These are phyloP conservation scores for Drosophila barbarae DNA, from an alignment of 2,888 invertebrate genomes.

Conservation along the genomic window DNA sequence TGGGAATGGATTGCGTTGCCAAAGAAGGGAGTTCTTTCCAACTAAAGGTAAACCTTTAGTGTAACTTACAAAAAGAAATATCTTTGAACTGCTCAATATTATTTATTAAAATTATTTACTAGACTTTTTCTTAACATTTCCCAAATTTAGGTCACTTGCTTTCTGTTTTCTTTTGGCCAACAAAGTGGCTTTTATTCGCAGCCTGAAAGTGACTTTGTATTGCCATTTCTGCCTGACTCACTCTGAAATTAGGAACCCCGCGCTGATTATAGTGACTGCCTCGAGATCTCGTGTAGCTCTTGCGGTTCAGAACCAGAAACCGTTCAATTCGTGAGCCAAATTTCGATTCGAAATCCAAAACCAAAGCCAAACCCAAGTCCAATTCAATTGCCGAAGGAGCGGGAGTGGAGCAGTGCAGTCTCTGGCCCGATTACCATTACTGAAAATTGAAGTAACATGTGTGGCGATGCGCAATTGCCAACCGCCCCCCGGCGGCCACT, in stretches of 20 bases:
- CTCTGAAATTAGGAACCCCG: constrained; percentile 18
- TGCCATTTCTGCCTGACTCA: constrained; percentile 2
- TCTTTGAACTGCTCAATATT: background rate
- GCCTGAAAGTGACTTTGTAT: constrained; percentile 8
- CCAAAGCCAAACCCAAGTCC: constrained; percentile 22
- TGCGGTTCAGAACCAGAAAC: constrained; percentile 30
- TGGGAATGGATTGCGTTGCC: background rate
- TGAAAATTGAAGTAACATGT: constrained; percentile 70
- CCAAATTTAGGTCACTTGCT: constrained; percentile 8
- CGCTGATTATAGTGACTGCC: constrained; percentile 33
- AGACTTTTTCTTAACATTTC: too few species aligned
- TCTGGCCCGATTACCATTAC: constrained; percentile 62
- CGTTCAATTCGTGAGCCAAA: constrained; percentile 33
- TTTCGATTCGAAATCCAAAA: constrained; percentile 23
- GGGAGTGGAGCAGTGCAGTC: constrained; percentile 23
- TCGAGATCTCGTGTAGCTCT: constrained; percentile 20
- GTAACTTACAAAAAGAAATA: background rate
- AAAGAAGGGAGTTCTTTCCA: background rate
- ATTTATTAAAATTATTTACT: background rate
- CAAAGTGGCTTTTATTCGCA: constrained; percentile 2
- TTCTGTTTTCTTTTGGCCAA: background rate
- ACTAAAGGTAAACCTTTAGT: too few species aligned
- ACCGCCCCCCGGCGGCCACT: constrained; percentile 57
- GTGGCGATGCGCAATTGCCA: constrained; percentile 57
- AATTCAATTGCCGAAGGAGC: constrained; percentile 23